Percentiles rank a stretch among this genome's conserved stretches.
phyloP scores from a whole-genome alignment of 2,888 invertebrate species.

The Ametastegia equiseti region DNA sequence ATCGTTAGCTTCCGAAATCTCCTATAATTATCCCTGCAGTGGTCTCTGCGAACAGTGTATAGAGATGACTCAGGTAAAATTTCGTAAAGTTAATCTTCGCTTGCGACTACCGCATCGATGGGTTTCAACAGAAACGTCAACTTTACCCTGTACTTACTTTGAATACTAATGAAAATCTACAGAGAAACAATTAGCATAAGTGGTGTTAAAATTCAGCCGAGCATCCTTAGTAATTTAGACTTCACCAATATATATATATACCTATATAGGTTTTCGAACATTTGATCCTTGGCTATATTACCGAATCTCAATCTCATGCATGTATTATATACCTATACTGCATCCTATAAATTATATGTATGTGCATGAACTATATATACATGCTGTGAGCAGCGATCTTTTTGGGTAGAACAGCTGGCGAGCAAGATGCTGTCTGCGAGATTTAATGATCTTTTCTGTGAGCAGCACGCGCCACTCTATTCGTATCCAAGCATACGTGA shows the following conservation, averaged over 20 bases:
- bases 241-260: neutral
- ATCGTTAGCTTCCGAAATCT: constrained; percentile 3
- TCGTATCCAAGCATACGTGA: neutral
- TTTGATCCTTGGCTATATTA: neutral
- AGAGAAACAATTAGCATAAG: neutral
- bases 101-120: constrained; percentile 16
- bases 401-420: constrained; percentile 48
- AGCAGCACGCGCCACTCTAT: constrained; percentile 36
- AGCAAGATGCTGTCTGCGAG: constrained; percentile 50
- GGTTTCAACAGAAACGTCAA: neutral
- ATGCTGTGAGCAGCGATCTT: constrained; percentile 26
- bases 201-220: constrained; percentile 15
- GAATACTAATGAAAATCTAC: neutral
- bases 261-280: neutral
- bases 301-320: neutral
- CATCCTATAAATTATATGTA: neutral
- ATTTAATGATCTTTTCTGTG: constrained; percentile 52
- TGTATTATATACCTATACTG: too few species aligned
- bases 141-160: neutral
- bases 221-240: neutral
- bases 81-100: constrained; percentile 14
- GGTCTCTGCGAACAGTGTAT: neutral
- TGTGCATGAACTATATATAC: neutral
- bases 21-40: neutral
- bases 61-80: constrained; percentile 37